Conservation (phyloP, 2,888 invertebrate genomes). For the Eupeodes latifasciatus region DNA sequence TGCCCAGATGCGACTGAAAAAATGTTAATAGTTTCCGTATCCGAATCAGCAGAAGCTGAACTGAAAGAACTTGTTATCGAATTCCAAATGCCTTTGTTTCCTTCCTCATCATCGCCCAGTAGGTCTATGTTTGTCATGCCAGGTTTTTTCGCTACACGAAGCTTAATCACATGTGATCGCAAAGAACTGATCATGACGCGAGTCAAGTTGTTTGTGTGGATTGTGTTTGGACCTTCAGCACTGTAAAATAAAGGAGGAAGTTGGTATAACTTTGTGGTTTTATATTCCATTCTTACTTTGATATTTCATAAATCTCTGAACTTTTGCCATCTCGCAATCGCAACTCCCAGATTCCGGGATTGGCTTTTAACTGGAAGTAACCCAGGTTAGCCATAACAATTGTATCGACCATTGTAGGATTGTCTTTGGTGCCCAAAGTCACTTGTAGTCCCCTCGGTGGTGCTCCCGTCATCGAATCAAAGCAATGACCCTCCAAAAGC, state of each 20-base stretch:
- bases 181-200: constrained; percentile 83
- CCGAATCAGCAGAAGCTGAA: constrained; percentile 88
- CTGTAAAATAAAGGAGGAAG: constrained; percentile 73
- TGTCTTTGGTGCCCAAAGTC: constrained; percentile 92
- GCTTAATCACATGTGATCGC: constrained; percentile 94
- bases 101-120: constrained; percentile 91
- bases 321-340: constrained; percentile 96
- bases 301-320: constrained; percentile 96
- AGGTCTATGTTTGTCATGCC: constrained; percentile 95
- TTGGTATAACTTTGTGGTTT: neutral
- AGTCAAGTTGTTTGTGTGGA: constrained; percentile 83
- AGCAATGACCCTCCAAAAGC: constrained; percentile 97
- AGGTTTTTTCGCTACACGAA: constrained; percentile 95
- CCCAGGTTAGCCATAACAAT: constrained; percentile 99
- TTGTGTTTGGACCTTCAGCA: constrained; percentile 85
- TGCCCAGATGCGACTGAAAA: constrained; percentile 99
- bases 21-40: constrained; percentile 94
- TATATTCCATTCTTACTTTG: constrained; percentile 85
- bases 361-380: constrained; percentile 99
- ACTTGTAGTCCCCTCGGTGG: constrained; percentile 99
- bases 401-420: constrained; percentile 94
- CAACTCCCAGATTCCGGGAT: constrained; percentile 97
- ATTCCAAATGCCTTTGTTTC: constrained; percentile 94
- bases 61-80: constrained; percentile 92
- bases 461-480: constrained; percentile 94